Evolutionary conservation across 2,888 invertebrate genomes (phyloP), one percentile per base, ranked within the genome.

Genomic region (Prenolepis imparis): DNA sequence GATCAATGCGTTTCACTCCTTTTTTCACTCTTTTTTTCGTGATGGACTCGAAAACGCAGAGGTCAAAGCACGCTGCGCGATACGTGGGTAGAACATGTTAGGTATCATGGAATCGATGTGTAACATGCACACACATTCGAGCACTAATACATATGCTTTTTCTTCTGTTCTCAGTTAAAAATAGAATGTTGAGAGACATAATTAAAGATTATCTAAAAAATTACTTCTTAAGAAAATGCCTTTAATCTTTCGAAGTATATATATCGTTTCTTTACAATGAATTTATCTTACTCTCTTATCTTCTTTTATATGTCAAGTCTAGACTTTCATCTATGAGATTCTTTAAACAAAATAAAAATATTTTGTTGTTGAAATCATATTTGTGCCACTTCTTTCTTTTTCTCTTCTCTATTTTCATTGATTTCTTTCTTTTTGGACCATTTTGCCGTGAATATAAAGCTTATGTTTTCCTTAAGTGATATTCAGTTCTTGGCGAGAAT

Each of bases 1-100:
- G 85, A 87, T 90, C 87, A 61, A 80, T 67, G 67, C 28, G 75
- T 83, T 84, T 84, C 57, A 72, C 12, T 52, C 5, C 9, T 28
- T 55, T 78, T n/a, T 24, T 28, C 12, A 24, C 5, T 44, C 59
- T 44, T 39, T 57, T 75, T 75, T 18, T 63, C 11, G 63, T 11
- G 39, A 11, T 55, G 28, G 18, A 36, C 24, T 28, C n/a, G 59
- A 32, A 68, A 59, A 78, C 28, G 24, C 36, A 21, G 75, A 63
- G 81, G 55, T 73, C 41, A 81, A 75, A 74, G 63, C 63, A 81
- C 72, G 75, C 55, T 41, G 15, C n/a, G 52, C 55, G 63, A 64
- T 28, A 52, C 75, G 52, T 73, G 52, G 75, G 32, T 61, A 21
- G 52, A 59, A 28, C 28, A 41, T 74, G 63, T 81, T 81, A 44